Base-by-base conservation (phyloP, 2,888 invertebrate species). In the Physocephala rufipes region DNA sequence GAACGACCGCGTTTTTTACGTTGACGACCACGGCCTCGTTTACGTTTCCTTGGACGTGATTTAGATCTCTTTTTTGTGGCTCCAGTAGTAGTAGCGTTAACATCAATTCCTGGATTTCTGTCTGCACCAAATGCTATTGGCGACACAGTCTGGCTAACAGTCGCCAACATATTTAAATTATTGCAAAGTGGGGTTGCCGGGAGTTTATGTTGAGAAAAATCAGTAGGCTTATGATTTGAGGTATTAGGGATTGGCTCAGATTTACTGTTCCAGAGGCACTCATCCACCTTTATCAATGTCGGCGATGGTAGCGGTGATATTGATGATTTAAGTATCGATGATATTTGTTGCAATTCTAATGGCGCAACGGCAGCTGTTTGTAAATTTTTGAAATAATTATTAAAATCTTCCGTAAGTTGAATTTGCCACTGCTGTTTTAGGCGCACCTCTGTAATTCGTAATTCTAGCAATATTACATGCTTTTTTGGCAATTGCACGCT, bases 401-500 rank as follows among this genome's bases (percentile, higher is more conserved):
- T 43, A 51, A 12, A 30, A 58, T 7, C 43, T 26, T 36, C 12
- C 12, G 1, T 45, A 5, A 4, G 7, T 30, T 61, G 49, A 12
- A 49, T 9, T 49, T 61, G 49, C 16, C 26, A 12, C 21, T 68
- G 19, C 43, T 68, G 49, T 12, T 61, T 49, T 7, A 68, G 49
- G 19, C 62, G 68, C 15, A 28, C 47, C 47, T 68, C 68, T 7
- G 61, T 21, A n/a, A 62, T 21, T 49, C 62, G 68, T 15, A 68
- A 15, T 36, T 68, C 68, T 1, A 51, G 15, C 61, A 68, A 36
- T 24, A 68, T 68, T 19, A 21, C 49, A 1, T 68, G 61, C 21
- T 68, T 68, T 16, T 68, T 68, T 2, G 68, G 68, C 16, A 68
- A 26, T 26, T 58, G 67, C 12, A 67, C 55, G 16, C 45, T 67